Conservation (phyloP, 1,140 invertebrate species). For the Drosophila chauvacae region DNA sequence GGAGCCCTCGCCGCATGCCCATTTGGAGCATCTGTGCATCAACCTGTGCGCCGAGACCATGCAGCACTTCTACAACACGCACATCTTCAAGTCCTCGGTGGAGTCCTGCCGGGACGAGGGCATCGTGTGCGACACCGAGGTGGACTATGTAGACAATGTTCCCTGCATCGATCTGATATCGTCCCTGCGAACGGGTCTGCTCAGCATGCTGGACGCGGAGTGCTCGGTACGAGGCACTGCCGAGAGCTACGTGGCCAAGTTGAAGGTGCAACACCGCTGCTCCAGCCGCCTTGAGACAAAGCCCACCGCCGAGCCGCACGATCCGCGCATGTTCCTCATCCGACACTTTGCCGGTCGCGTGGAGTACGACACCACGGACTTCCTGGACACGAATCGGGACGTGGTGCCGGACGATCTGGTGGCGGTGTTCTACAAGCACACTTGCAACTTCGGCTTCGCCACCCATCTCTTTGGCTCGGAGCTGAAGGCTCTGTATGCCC, state of each 20-base stretch:
- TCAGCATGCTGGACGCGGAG: conserved; percentile 97
- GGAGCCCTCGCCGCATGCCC: conserved; percentile 92
- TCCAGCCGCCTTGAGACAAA: conserved; percentile 87
- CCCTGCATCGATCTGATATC: conserved; percentile 98
- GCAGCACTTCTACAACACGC: conserved; percentile 98
- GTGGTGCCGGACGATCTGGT: conserved; percentile 96
- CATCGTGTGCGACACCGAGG: conserved; percentile 94
- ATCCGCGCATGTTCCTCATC: conserved; percentile 94
- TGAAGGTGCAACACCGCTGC: conserved; percentile 93
- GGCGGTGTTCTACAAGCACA: conserved; percentile 95
- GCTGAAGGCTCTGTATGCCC: conserved; percentile 93
- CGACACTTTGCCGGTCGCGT: conserved; percentile 96
- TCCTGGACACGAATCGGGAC: conserved; percentile 96
- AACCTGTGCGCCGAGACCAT: conserved; percentile 98
- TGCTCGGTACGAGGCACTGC: conserved; percentile 94
- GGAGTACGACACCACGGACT: conserved; percentile 94
- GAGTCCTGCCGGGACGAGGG: conserved; percentile 97
- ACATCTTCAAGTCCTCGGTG: conserved; percentile 97
- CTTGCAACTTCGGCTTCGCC: conserved; percentile 97
- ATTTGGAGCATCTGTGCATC: conserved; percentile 96
- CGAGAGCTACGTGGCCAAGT: conserved; percentile 94
- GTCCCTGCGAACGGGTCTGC: conserved; percentile 94
- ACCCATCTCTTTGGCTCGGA: conserved; percentile 97
- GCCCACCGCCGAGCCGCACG: conserved; percentile 86
- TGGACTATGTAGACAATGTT: conserved; percentile 97